phyloP scores from a whole-genome alignment of 2,888 invertebrate genomes.

The Mylabris sibirica region DNA sequence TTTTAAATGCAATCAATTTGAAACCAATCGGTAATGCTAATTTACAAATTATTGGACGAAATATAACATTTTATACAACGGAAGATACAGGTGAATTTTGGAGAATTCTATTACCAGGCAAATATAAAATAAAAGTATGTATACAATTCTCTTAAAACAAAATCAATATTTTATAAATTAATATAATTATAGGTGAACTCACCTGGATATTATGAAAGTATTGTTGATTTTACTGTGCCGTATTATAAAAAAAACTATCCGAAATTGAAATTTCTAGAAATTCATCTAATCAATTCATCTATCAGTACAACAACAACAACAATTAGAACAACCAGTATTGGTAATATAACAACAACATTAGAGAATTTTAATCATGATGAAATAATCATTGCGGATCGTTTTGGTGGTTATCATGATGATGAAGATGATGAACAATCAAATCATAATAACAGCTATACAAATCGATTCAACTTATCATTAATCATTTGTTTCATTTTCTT shows the following conservation, averaged over 20 bases:
- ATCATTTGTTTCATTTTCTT: background rate
- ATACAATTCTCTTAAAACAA: conserved; percentile 23
- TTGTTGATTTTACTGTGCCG: conserved; percentile 24
- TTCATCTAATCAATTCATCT: conserved; percentile 33
- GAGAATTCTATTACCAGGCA: conserved; percentile 70
- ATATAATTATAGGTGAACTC: conserved; percentile 39
- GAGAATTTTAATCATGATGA: background rate
- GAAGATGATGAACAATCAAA: background rate
- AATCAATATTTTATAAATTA: background rate
- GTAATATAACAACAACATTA: background rate
- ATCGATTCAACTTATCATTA: background rate
- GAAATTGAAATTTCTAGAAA: conserved; percentile 20
- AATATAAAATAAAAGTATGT: conserved; percentile 67
- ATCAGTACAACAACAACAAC: conserved; percentile 29
- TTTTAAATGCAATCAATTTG: conserved; percentile 62
- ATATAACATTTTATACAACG: conserved; percentile 66
- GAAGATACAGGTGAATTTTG: conserved; percentile 70
- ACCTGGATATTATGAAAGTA: conserved; percentile 37
- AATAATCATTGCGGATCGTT: background rate
- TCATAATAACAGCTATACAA: background rate
- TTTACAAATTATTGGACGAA: conserved; percentile 65
- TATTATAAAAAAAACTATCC: conserved; percentile 18
- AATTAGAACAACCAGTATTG: conserved; percentile 8
- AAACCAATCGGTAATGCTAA: conserved; percentile 63
- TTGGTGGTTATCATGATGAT: background rate